These are phyloP conservation scores for Habrosyne pyritoides DNA, from an alignment of 2,888 invertebrate genomes.

Conservation along the genomic window DNA sequence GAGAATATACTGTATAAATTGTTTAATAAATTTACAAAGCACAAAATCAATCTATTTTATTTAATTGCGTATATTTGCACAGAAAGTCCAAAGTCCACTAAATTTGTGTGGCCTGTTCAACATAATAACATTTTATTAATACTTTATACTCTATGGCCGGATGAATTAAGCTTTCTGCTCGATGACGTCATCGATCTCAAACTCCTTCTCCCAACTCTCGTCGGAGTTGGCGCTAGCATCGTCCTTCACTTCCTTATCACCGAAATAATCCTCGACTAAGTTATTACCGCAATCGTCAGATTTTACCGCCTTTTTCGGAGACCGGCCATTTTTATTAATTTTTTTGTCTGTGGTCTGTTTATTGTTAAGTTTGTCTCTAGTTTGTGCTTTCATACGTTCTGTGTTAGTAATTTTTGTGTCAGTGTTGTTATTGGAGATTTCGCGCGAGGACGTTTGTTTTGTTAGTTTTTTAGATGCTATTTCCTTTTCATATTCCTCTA, in stretches of 20 bases:
- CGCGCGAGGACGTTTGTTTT: constrained; percentile 54
- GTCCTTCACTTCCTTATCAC: constrained; percentile 71
- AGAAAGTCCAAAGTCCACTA: constrained; percentile 16
- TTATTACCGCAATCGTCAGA: constrained; percentile 76
- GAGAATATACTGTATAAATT: neutral
- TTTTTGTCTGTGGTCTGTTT: constrained; percentile 22
- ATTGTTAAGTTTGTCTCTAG: constrained; percentile 57
- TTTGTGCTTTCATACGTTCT: constrained; percentile 49
- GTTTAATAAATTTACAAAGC: neutral
- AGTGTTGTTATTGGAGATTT: constrained; percentile 65
- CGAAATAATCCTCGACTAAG: constrained; percentile 82
- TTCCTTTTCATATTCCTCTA: constrained; percentile 88
- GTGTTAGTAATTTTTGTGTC: constrained; percentile 49
- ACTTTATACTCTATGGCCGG: constrained; percentile 37
- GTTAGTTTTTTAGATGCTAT: constrained; percentile 72
- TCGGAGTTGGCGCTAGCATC: constrained; percentile 80
- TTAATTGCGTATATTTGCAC: neutral
- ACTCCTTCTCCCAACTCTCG: constrained; percentile 85
- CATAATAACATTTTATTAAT: constrained; percentile 10
- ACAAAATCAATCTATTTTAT: neutral
- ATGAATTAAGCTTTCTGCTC: constrained; percentile 59
- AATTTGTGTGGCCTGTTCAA: constrained; percentile 20
- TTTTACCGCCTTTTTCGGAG: constrained; percentile 64
- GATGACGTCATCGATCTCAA: constrained; percentile 76
- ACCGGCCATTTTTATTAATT: constrained; percentile 54